Evolutionary conservation across 2,113 vertebrate genomes (phyloP).

Genomic region (Brienomyrus longianalis): DNA sequence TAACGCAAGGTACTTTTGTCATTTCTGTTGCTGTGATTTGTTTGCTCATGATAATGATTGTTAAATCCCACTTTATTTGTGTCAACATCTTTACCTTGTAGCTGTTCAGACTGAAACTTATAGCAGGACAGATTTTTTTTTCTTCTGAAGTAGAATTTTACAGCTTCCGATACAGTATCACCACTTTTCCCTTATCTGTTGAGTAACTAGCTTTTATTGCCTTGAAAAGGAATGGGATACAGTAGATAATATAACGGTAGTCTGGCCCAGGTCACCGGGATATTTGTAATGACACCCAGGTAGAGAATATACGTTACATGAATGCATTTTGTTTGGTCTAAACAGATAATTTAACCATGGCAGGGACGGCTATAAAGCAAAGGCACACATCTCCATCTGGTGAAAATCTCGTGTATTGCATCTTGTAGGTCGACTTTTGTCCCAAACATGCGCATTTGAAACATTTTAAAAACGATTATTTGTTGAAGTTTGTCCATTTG

Average conservation of each 20-base stretch:
- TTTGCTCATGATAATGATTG: neutral
- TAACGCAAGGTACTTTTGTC: neutral
- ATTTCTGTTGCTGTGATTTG: neutral
- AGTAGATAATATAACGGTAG: neutral
- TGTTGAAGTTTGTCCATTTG: neutral
- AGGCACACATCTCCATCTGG: conserved; percentile 1
- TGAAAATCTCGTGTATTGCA: neutral
- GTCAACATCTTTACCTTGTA: neutral
- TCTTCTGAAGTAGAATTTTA: neutral
- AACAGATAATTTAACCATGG: no score
- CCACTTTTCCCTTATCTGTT: neutral
- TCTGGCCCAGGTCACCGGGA: neutral
- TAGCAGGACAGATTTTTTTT: neutral
- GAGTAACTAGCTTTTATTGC: neutral
- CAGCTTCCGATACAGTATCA: neutral
- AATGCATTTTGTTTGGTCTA: neutral
- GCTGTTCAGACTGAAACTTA: neutral
- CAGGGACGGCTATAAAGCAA: no score
- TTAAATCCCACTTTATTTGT: neutral
- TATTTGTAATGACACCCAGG: neutral
- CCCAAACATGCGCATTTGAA: neutral
- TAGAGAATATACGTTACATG: neutral
- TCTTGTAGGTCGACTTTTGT: neutral
- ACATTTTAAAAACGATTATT: neutral
- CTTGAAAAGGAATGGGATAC: neutral